Evolutionary conservation across 2,113 vertebrate species (phyloP), one percentile per base, ranked within the genome.

Genomic region (Phalacrocorax pelagicus): DNA sequence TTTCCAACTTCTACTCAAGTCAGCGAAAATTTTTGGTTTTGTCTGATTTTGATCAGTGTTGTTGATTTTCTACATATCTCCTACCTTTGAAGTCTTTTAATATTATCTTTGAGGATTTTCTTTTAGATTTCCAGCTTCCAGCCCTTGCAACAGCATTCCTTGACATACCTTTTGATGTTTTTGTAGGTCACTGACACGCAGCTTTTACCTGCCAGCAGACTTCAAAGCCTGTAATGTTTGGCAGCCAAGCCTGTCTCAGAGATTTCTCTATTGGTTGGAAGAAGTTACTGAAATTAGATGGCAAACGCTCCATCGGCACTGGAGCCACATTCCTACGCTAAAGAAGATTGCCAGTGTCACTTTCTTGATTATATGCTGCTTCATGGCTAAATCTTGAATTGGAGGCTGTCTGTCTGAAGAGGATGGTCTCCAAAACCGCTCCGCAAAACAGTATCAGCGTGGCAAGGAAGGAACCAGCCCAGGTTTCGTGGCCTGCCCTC

Each of bases 161-260:
- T 95, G 63, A 81, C 75, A 62, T 70, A 46, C 20, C 51, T 90
- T 95, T 94, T 94, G 88, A 95, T 91, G 88, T 88, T 95, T 94
- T 88, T 94, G n/a, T 94, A 92, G 91, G 95, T 94, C 94, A 95
- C 88, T 80, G 75, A 92, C 94, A 74, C n/a, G 23, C 51, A 92
- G 75, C 81, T 93, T 77, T 83, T 88, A 95, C 94, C 95, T 94
- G 91, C 92, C 91, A 92, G 81, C 75, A 78, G 55, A 95, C 94
- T 96, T 96, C 94, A 96, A 95, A 97, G 95, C 83, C 36, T 47
- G 40, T 58, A 77, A 88, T 40, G 3, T 86, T 80, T 78, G 91
- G 67, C 83, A 94, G 92, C 47, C 94, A 83, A 91, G 88, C 67
- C 67, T 38, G 71, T 57, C 85, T 90, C 27, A 2, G 42, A 86